Percentiles rank a stretch among this genome's conserved stretches.
phyloP scores from a whole-genome alignment of 1,140 invertebrate species.

The Sitodiplosis mosellana region DNA sequence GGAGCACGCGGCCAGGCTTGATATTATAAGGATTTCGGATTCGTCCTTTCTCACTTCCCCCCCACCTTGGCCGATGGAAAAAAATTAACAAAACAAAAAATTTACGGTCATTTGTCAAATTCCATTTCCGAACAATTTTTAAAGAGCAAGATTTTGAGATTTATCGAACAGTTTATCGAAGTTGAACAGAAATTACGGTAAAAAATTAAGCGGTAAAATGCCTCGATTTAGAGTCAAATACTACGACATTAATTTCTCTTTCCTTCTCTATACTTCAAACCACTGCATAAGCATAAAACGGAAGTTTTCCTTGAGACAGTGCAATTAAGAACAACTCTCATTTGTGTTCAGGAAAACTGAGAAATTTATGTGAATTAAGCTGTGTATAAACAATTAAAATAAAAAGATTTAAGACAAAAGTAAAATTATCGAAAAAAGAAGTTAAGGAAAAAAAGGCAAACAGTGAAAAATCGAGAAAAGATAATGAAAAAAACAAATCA shows the following conservation, averaged over 20 bases:
- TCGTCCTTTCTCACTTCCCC: constrained; percentile 29
- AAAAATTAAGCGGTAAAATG: background rate
- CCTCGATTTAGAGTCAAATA: background rate
- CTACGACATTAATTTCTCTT: too few relatives aligned
- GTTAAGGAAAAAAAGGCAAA: background rate
- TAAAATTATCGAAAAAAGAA: constrained; percentile 8
- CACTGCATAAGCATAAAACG: too few relatives aligned
- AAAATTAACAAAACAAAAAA: too few relatives aligned
- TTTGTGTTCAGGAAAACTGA: too few relatives aligned
- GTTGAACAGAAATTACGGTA: background rate
- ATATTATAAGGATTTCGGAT: constrained; percentile 30
- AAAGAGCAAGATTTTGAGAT: background rate
- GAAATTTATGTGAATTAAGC: too few relatives aligned
- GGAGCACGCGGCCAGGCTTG: constrained; percentile 27
- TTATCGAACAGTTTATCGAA: background rate
- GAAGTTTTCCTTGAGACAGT: too few relatives aligned
- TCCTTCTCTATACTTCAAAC: too few relatives aligned
- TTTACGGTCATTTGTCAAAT: too few relatives aligned
- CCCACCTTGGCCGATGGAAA: constrained; percentile 22
- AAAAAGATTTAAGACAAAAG: too few relatives aligned
- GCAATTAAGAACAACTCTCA: too few relatives aligned
- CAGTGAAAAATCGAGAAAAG: background rate
- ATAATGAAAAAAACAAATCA: constrained; percentile 8
- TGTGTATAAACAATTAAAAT: too few relatives aligned
- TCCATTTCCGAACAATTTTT: background rate